Evolutionary conservation across 2,888 invertebrate genomes (phyloP), one percentile per base, ranked within the genome.

Genomic region (Andrena hattorfiana): DNA sequence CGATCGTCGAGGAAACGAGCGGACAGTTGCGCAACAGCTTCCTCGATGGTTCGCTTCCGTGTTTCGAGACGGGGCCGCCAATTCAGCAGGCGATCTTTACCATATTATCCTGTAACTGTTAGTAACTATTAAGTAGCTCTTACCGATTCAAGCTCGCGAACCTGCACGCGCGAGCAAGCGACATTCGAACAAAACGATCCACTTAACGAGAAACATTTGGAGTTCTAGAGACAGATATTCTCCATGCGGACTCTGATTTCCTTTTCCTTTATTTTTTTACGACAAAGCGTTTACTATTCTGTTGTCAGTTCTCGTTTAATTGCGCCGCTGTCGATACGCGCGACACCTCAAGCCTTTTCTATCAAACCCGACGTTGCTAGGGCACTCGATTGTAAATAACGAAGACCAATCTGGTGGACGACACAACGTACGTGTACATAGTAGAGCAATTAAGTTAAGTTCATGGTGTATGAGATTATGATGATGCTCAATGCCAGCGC

Each of bases 401-500:
- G 60, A 32, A 30, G n/a, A 48, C 48, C 10, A 48, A 64, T 32
- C 48, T 62, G 73, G 56, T 49, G 35, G 13, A 30, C 32, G 49
- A 28, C 20, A 26, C 35, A 26, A 73, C 66, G 71, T 54, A 49
- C 48, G 62, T 84, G 84, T 84, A 85, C 67, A 78, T 84, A 87
- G 63, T 84, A 85, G 63, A 73, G 23, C 64, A 71, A 84, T 82
- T 70, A 71, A 76, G 71, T 77, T 81, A 73, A 79, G 48, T 51
- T 75, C 70, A 59, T 74, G 74, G 72, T 72, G 75, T 78, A 73
- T 35, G 85, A 81, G 69, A 77, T 81, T 80, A 81, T 69, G 51
- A 80, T 64, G 59, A 63, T 87, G 85, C 86, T 87, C 87, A 88
- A 86, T 84, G 81, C 56, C 68, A 77, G 66, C 54, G 30, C 35